phyloP scores from a whole-genome alignment of 2,113 vertebrate genomes.

The Vidua macroura region DNA sequence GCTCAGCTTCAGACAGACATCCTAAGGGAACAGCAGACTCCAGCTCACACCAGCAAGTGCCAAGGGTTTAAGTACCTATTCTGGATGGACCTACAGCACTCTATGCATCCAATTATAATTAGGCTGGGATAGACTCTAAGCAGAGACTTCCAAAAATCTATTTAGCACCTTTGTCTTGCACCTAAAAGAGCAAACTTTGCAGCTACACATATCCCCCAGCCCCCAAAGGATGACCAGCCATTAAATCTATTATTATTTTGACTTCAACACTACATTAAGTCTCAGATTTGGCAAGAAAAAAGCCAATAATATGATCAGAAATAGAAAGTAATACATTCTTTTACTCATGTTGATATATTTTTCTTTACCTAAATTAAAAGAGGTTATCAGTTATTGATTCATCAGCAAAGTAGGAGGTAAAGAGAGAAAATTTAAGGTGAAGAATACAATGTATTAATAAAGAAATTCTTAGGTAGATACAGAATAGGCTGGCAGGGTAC shows the following conservation, averaged over 20 bases:
- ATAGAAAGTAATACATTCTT: neutral
- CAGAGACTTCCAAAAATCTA: neutral
- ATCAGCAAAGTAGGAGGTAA: neutral
- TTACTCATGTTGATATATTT: neutral
- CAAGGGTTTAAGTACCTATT: neutral
- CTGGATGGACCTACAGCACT: neutral
- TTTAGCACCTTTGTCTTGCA: neutral
- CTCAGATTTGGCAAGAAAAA: neutral
- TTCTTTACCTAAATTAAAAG: neutral
- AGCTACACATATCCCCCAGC: neutral
- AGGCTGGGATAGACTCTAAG: neutral
- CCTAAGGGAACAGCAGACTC: neutral
- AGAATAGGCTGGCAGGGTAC: neutral
- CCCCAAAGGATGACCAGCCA: neutral
- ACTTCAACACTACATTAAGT: neutral
- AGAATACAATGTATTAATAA: neutral
- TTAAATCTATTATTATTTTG: neutral
- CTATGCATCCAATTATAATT: neutral
- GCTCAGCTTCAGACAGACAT: neutral
- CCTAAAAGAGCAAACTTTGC: neutral
- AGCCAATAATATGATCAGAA: neutral
- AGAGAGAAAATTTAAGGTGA: neutral
- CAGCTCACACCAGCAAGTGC: neutral
- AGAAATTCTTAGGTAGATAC: neutral
- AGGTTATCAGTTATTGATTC: neutral